Evolutionary conservation across 2,113 vertebrate genomes (phyloP).

Genomic region (Pyrgilauda ruficollis): DNA sequence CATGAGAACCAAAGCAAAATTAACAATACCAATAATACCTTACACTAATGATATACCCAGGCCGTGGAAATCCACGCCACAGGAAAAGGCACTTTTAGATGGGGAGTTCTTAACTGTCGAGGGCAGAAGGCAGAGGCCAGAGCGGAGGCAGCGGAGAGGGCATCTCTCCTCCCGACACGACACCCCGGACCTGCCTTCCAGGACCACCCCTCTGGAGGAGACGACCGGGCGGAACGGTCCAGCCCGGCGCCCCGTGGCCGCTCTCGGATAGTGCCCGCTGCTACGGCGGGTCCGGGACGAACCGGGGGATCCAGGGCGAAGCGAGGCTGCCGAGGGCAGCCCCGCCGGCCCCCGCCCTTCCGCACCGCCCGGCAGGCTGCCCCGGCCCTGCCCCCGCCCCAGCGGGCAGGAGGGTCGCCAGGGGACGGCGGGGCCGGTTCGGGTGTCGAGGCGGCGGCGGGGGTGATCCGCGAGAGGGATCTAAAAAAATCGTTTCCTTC

Average conservation of each 20-base stretch:
- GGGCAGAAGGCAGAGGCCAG: background rate
- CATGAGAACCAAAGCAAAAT: background rate
- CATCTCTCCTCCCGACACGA: too few relatives aligned
- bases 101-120: background rate
- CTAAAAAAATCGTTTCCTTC: conserved; percentile 62
- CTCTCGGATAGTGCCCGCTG: background rate
- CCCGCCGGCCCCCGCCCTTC: background rate
- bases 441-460: background rate
- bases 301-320: rapidly evolving
- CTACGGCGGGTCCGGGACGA: background rate
- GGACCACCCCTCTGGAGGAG: rapidly evolving
- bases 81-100: background rate
- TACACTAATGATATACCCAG: too few relatives aligned
- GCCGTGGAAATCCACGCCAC: too few relatives aligned
- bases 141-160: rapidly evolving
- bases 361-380: background rate
- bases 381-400: background rate
- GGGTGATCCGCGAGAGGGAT: background rate
- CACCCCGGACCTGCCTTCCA: rapidly evolving
- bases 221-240: too few relatives aligned
- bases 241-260: background rate
- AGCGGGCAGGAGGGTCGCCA: background rate
- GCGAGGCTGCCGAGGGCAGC: too few relatives aligned
- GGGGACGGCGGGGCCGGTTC: background rate
- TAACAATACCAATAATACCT: background rate